A percentile compares a stretch with the other conserved stretches of the same genome.
Conservation (phyloP, 2,113 vertebrate species). For the Bungarus multicinctus region DNA sequence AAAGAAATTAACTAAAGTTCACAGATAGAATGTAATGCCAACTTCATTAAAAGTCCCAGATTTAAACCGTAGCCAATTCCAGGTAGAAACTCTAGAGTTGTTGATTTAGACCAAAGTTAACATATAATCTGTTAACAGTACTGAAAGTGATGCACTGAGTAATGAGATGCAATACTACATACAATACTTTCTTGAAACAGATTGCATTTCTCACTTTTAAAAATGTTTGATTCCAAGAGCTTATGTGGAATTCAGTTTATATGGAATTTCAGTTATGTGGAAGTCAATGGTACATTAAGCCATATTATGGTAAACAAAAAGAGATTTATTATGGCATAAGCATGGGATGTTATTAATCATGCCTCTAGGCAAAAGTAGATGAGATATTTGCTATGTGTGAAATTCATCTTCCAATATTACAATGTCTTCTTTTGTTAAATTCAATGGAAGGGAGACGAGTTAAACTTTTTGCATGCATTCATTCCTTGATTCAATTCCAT, state of each 20-base stretch:
- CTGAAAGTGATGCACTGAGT: neutral
- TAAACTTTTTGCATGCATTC: neutral
- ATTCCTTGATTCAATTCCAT: neutral
- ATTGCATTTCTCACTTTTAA: neutral
- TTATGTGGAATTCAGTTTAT: neutral
- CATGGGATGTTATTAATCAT: neutral
- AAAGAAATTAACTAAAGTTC: neutral
- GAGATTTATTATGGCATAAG: neutral
- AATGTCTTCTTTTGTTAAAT: neutral
- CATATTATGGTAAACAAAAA: neutral
- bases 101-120: neutral
- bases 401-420: neutral
- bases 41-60: neutral
- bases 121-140: neutral
- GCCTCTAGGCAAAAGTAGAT: neutral
- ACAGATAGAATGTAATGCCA: neutral
- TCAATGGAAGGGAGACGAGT: neutral
- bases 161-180: neutral
- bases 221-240: neutral
- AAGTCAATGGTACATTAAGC: neutral
- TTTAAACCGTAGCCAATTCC: neutral
- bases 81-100: neutral
- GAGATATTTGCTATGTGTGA: neutral
- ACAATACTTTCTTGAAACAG: neutral
- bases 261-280: neutral